Evolutionary conservation across 2,888 invertebrate genomes (phyloP), one percentile per base, ranked within the genome.

Genomic region (Abrostola triplasia): DNA sequence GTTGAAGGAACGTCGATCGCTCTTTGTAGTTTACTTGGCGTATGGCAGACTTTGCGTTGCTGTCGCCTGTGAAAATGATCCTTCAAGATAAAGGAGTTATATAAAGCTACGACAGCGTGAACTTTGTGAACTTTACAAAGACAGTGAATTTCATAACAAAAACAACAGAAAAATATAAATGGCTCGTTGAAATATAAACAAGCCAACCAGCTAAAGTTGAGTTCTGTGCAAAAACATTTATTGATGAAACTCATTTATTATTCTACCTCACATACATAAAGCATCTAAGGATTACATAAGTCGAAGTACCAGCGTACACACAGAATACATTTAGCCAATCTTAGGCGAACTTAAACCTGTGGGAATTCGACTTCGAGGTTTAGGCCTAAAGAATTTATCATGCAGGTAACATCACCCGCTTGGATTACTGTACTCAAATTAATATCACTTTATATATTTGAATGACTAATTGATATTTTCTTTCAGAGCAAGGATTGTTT

Each of bases 31-130:
- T 24, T 24, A 24, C 24, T 24, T 24, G 4, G 24, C 24, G 24
- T 24, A 24, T 4, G 24, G 24, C 24, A 24, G 24, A 24, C 24
- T 24, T 24, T 24, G 24, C 24, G 24, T 24, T 1, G 24, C 24
- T 24, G 24, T 24, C 24, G 24, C 24, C 24, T 24, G 24, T 24
- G 24, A 24, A 24, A 24, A 24, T 24, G 24, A 24, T 24, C 24
- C 4, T 24, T 24, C 24, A 24, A 24, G 24, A 76, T 79, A 73
- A 80, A 73, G 70, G 67, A 81, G 81, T 79, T 47, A 79, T 74
- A 79, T 78, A 80, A 80, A 82, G 24, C 24, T 2, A 80, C 73
- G 79, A 61, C 64, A 73, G 62, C 64, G 24, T 56, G 36, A 68
- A 71, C 74, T 77, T 73, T 67, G 41, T 63, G 58, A 69, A 73